Evolutionary conservation across 2,797 vertebrate genomes (phyloP).

Genomic region (Ceryle rudis): DNA sequence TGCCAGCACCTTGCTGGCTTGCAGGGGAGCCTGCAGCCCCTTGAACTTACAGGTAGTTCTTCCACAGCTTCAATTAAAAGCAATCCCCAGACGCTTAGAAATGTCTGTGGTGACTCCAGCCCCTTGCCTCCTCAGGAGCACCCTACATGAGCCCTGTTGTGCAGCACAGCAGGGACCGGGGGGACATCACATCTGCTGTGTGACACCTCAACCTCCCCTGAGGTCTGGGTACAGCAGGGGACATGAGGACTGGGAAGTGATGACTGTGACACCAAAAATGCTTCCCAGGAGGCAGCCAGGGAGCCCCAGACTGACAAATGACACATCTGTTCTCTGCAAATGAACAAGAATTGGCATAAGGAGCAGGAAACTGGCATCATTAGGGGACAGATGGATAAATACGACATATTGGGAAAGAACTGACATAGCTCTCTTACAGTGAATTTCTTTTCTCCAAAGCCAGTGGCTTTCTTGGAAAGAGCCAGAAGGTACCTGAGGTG

Average conservation of each 20-base stretch:
- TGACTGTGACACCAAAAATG: background rate
- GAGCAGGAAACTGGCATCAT: slow-evolving; percentile 36
- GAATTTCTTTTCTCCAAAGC: background rate
- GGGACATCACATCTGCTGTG: background rate
- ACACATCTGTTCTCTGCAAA: slow-evolving; percentile 60
- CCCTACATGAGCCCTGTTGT: background rate
- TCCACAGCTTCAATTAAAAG: background rate
- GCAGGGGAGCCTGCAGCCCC: background rate
- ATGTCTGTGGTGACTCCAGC: background rate
- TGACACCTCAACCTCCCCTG: background rate
- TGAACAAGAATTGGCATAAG: slow-evolving; percentile 60
- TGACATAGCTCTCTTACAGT: background rate
- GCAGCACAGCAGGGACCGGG: background rate
- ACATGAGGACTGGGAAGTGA: background rate
- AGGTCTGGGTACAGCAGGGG: background rate
- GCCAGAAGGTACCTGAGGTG: background rate
- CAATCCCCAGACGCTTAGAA: background rate
- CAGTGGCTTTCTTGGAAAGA: background rate
- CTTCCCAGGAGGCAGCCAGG: background rate
- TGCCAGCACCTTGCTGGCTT: background rate
- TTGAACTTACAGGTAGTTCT: background rate
- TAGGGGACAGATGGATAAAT: slow-evolving; percentile 42
- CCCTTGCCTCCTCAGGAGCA: background rate
- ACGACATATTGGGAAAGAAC: background rate
- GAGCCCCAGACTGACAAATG: slow-evolving; percentile 30